These are phyloP conservation scores for Xestia ashworthii DNA, from an alignment of 2,888 invertebrate species.

Conservation along the genomic window DNA sequence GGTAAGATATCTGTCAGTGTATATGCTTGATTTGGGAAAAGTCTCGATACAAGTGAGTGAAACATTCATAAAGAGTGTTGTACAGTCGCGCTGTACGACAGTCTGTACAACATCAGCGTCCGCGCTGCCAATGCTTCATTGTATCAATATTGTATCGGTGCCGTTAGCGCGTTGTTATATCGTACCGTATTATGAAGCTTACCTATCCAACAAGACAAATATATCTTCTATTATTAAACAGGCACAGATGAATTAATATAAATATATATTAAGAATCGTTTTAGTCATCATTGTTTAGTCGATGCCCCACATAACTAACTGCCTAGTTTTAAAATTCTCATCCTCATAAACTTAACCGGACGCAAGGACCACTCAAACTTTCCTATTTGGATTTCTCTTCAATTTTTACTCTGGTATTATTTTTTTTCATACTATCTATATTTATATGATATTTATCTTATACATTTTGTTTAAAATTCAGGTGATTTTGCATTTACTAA, in stretches of 20 bases:
- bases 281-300: slow-evolving; percentile 57
- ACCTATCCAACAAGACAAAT: slow-evolving; percentile 77
- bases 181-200: slow-evolving; percentile 78
- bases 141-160: slow-evolving; percentile 85
- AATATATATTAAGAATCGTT: slow-evolving; percentile 43
- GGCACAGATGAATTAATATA: slow-evolving; percentile 52
- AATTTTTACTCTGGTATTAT: slow-evolving; percentile 73
- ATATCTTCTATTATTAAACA: slow-evolving; percentile 54
- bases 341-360: slow-evolving; percentile 76
- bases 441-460: slow-evolving; percentile 74
- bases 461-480: slow-evolving; percentile 74
- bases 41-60: slow-evolving; percentile 76
- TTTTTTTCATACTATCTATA: slow-evolving; percentile 71
- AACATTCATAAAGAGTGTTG: slow-evolving; percentile 73
- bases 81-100: slow-evolving; percentile 72
- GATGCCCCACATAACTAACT: slow-evolving; percentile 62
- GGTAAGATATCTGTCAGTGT: slow-evolving; percentile 88
- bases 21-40: slow-evolving; percentile 83
- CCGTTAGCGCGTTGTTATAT: slow-evolving; percentile 81
- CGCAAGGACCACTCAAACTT: slow-evolving; percentile 96
- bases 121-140: slow-evolving; percentile 82
- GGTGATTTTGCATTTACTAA: slow-evolving; percentile 79
- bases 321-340: slow-evolving; percentile 63
- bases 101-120: slow-evolving; percentile 72
- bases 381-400: slow-evolving; percentile 88